phyloP scores from a whole-genome alignment of 2,888 invertebrate species.

The Tetramorium bicarinatum region DNA sequence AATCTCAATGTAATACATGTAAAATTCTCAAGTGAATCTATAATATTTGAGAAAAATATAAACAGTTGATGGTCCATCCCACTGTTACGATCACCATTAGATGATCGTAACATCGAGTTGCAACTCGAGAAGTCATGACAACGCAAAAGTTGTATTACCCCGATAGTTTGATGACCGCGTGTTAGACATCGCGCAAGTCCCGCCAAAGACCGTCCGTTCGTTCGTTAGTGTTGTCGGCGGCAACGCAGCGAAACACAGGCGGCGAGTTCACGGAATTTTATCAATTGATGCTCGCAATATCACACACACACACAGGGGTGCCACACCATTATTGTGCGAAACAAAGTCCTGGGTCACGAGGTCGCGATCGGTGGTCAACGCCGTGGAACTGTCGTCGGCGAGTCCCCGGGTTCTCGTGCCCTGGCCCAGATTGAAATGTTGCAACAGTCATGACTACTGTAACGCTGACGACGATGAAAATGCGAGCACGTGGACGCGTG shows the following conservation, averaged over 20 bases:
- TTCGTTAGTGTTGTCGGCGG: constrained; percentile 36
- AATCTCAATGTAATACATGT: not conserved
- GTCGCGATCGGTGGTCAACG: constrained; percentile 67
- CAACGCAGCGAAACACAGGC: not conserved
- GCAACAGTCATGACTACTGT: constrained; percentile 80
- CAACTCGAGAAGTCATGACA: not conserved
- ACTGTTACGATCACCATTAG: not conserved
- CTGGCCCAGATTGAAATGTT: constrained; percentile 80
- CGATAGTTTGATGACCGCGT: not conserved
- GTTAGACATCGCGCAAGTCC: not conserved
- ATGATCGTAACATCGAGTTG: no score
- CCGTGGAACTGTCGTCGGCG: constrained; percentile 59
- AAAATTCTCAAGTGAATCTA: not conserved
- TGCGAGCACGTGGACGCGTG: constrained; percentile 62
- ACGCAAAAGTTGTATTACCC: not conserved
- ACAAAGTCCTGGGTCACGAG: constrained; percentile 78
- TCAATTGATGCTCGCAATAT: constrained; percentile 61
- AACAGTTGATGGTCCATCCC: not conserved
- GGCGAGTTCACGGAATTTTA: constrained; percentile 75
- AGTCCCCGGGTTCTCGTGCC: constrained; percentile 70
- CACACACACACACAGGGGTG: constrained; percentile 68
- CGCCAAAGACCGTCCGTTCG: not conserved
- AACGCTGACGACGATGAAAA: constrained; percentile 68
- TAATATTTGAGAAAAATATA: not conserved
- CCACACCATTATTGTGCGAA: constrained; percentile 81